A percentile compares a stretch with the other conserved stretches of the same genome.
Conservation (phyloP, 2,797 vertebrate genomes). For the Discoglossus pictus region DNA sequence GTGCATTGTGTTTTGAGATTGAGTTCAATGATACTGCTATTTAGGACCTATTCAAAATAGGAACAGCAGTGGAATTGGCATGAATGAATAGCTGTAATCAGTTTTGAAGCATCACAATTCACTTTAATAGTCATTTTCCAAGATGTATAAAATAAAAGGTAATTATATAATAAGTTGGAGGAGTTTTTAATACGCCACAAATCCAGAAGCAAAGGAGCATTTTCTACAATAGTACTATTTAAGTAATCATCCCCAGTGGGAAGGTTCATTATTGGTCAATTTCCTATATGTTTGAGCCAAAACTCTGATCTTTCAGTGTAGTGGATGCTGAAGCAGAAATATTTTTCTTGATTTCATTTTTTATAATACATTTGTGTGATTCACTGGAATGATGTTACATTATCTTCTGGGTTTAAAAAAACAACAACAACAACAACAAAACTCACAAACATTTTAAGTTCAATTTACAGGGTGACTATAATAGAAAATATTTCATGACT, state of each 20-base stretch:
- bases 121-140: conserved; percentile 40
- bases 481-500: no score
- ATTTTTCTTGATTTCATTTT: not conserved
- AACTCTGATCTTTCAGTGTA: not conserved
- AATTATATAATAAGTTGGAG: conserved; percentile 47
- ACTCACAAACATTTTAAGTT: no score
- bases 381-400: not conserved
- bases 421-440: no score
- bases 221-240: conserved; percentile 30
- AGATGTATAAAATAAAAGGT: conserved; percentile 47
- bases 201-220: conserved; percentile 29
- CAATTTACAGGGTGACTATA: no score
- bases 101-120: conserved; percentile 39
- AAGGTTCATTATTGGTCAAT: conserved; percentile 15
- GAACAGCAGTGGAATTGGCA: conserved; percentile 44
- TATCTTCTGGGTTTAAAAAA: not conserved
- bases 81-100: conserved; percentile 47
- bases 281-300: conserved; percentile 14
- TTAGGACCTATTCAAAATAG: conserved; percentile 49
- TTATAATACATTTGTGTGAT: not conserved
- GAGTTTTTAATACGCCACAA: conserved; percentile 29
- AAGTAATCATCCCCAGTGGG: conserved; percentile 22
- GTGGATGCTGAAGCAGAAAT: not conserved
- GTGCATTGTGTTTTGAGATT: conserved; percentile 43
- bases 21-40: conserved; percentile 49